A percentile compares a stretch with the other conserved stretches of the same genome.
Evolutionary conservation across 2,113 vertebrate genomes (phyloP).

Genomic region (Toxotes jaculatrix): DNA sequence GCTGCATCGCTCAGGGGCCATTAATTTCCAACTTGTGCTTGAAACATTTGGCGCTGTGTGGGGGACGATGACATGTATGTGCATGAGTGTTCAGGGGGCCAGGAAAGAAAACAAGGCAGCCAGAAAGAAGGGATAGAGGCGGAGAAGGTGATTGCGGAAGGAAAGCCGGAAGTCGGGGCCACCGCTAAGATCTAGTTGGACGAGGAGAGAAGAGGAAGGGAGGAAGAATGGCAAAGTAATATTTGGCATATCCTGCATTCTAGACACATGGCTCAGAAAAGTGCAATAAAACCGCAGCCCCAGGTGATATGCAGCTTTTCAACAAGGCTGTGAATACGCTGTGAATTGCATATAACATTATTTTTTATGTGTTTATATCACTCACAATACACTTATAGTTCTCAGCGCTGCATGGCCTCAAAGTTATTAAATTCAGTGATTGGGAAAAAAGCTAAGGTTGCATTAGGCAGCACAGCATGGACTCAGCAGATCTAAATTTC

Average conservation of each 20-base stretch:
- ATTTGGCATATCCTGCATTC: conserved; percentile 7
- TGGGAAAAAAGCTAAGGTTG: neutral
- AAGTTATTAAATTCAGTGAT: neutral
- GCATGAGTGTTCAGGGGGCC: conserved; percentile 48
- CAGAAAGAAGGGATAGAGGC: conserved; percentile 2
- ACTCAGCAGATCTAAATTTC: neutral
- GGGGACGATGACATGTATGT: conserved; percentile 63
- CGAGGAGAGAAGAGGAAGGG: neutral
- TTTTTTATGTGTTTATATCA: neutral
- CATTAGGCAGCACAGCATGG: neutral
- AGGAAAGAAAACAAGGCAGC: conserved; percentile 2
- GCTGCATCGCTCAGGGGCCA: conserved; percentile 59
- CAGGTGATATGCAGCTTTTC: conserved; percentile 2
- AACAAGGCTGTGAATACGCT: neutral
- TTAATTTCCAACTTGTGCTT: conserved; percentile 72
- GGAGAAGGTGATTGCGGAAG: conserved; percentile 8
- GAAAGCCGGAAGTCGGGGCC: conserved; percentile 1
- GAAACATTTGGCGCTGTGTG: conserved; percentile 36
- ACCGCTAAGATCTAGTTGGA: conserved; percentile 14
- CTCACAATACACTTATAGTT: neutral
- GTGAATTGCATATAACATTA: neutral
- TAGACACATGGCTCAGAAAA: neutral
- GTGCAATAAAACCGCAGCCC: neutral
- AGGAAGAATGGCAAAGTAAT: conserved; percentile 22
- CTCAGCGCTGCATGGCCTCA: neutral